Conservation (phyloP, 2,888 invertebrate species). For the Zaprionus lineosus region DNA sequence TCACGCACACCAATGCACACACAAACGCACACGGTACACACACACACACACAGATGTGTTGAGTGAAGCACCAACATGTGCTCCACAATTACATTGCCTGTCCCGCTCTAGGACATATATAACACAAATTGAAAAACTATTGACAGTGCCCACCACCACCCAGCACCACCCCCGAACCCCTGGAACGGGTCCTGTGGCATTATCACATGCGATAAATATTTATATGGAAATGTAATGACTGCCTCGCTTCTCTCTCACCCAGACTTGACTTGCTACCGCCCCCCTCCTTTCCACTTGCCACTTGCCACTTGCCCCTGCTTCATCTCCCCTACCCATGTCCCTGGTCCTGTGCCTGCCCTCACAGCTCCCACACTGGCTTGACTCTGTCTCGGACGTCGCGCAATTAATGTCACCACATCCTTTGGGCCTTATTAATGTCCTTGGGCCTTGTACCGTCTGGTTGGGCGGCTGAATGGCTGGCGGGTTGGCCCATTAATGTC, state of each 20-base stretch:
- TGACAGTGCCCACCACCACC: constrained; percentile 38
- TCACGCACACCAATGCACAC: constrained; percentile 3
- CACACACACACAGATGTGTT: neutral
- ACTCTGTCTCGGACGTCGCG: constrained; percentile 54
- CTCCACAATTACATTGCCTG: constrained; percentile 51
- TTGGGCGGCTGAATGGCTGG: neutral
- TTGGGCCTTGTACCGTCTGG: constrained; percentile 49
- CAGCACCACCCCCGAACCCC: neutral
- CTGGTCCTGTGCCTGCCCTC: constrained; percentile 5
- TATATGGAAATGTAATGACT: constrained; percentile 79
- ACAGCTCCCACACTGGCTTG: no score
- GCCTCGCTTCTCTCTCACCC: neutral
- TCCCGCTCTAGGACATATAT: constrained; percentile 23
- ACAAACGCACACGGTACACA: constrained; percentile 1
- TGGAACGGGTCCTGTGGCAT: constrained; percentile 43
- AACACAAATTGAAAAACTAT: constrained; percentile 76
- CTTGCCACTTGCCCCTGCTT: neutral
- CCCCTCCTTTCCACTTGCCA: neutral
- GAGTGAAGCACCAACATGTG: constrained; percentile 52
- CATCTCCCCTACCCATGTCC: neutral
- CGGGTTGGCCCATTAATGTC: constrained; percentile 65
- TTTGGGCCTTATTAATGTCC: constrained; percentile 79
- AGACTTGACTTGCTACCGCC: neutral
- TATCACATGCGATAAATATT: constrained; percentile 78
- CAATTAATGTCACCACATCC: constrained; percentile 78